Percentiles rank a stretch among this genome's conserved stretches.
These are phyloP conservation scores for Eulemur macaco DNA, from an alignment of 2,113 vertebrate genomes.

Conservation along the genomic window DNA sequence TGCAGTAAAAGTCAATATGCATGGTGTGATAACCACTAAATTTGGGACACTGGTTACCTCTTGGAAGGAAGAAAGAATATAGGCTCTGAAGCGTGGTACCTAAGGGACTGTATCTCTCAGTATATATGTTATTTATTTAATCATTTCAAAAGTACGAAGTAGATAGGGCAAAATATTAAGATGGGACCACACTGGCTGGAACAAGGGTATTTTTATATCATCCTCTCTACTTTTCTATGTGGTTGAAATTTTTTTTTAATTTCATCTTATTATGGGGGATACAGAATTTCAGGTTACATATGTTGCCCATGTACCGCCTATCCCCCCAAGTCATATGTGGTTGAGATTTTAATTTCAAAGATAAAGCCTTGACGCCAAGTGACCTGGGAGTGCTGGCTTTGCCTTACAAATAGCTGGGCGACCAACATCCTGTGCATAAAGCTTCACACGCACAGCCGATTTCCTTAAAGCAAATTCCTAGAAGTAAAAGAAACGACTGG, in stretches of 20 bases:
- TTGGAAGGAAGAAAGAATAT: not conserved
- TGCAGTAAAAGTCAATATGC: not conserved
- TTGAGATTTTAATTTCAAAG: not conserved
- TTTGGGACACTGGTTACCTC: not conserved
- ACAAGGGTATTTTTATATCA: not conserved
- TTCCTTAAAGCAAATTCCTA: slow-evolving; percentile 4
- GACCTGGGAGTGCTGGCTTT: not conserved
- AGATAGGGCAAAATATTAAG: not conserved
- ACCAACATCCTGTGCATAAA: not conserved
- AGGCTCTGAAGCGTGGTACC: not conserved
- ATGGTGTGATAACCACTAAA: not conserved
- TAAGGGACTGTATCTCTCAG: not conserved
- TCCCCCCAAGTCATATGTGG: not conserved
- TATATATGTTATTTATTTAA: not conserved
- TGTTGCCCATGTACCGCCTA: too few species aligned
- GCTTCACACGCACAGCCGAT: not conserved
- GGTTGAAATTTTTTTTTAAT: not conserved
- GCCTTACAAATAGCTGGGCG: not conserved
- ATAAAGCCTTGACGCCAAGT: not conserved
- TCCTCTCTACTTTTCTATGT: not conserved
- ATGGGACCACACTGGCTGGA: not conserved
- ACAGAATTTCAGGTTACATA: too few species aligned
- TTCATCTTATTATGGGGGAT: too few species aligned
- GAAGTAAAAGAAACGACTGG: not conserved
- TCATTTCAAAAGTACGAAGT: not conserved